Conservation (phyloP, 2,797 vertebrate genomes). For the Stomatorhinus walkeri region DNA sequence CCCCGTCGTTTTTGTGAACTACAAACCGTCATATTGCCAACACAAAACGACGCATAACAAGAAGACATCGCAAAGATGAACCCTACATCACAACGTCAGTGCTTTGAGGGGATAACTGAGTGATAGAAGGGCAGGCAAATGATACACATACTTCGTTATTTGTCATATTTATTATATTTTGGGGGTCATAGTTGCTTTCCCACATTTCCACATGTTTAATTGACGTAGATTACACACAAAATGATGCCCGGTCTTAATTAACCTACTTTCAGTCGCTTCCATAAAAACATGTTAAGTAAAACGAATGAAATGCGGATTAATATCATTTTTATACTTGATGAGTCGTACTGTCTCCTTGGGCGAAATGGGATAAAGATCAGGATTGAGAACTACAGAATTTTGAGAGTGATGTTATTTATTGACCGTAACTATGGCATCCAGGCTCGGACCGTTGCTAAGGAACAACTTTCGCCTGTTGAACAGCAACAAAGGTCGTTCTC, state of each 20-base stretch:
- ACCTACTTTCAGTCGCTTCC: not conserved
- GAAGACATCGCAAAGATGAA: not conserved
- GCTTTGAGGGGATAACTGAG: not conserved
- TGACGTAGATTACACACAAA: not conserved
- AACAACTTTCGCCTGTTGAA: constrained; percentile 63
- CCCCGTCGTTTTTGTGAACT: not conserved
- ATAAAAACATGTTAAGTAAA: not conserved
- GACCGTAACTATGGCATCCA: constrained; percentile 65
- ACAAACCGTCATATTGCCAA: not conserved
- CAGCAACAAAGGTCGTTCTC: constrained; percentile 76
- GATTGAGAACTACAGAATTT: constrained; percentile 32
- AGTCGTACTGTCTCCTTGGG: not conserved
- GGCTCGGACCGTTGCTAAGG: constrained; percentile 71
- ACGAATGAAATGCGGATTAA: not conserved
- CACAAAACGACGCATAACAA: not conserved
- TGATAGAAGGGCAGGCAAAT: not conserved
- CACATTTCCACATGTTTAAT: not conserved
- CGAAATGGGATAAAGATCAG: not conserved
- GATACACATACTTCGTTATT: not conserved
- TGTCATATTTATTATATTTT: not conserved
- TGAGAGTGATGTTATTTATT: constrained; percentile 68
- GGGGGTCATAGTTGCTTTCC: not conserved
- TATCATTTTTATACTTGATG: not conserved
- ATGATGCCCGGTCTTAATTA: not conserved
- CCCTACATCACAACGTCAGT: not conserved